These are phyloP conservation scores for Drosophila willistoni DNA, from an alignment of 1,140 invertebrate genomes.

Conservation along the genomic window DNA sequence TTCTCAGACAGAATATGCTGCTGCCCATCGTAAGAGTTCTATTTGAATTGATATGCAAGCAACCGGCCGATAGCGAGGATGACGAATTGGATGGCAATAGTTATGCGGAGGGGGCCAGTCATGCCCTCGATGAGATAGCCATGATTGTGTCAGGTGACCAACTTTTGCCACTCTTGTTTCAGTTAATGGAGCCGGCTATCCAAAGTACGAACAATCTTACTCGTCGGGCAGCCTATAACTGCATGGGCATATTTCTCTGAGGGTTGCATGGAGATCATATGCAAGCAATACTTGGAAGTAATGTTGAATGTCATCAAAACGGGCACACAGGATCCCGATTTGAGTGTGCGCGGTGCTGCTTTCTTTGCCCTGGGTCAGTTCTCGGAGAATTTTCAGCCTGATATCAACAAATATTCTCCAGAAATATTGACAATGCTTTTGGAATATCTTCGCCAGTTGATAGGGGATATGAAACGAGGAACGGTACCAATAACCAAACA, in stretches of 20 bases:
- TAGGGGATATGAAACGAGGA: conserved; percentile 83
- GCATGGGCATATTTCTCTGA: conserved; percentile 90
- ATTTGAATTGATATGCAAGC: conserved; percentile 87
- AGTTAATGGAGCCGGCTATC: conserved; percentile 86
- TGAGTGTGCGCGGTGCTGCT: conserved; percentile 88
- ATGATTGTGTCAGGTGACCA: conserved; percentile 91
- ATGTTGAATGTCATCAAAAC: conserved; percentile 88
- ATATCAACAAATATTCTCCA: conserved; percentile 89
- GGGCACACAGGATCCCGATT: conserved; percentile 87
- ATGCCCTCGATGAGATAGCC: conserved; percentile 90
- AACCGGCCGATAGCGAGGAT: conserved; percentile 84
- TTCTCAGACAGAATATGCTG: conserved; percentile 89
- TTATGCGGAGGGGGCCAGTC: conserved; percentile 86
- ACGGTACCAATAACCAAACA: conserved; percentile 85
- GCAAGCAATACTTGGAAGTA: conserved; percentile 88
- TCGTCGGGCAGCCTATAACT: conserved; percentile 89
- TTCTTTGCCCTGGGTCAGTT: conserved; percentile 93
- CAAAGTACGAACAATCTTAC: conserved; percentile 85
- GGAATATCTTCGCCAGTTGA: conserved; percentile 87
- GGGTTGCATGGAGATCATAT: conserved; percentile 91
- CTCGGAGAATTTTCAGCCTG: conserved; percentile 90
- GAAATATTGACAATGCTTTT: conserved; percentile 90
- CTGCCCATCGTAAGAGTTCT: conserved; percentile 88
- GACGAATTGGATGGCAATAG: no score
- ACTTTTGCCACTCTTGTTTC: conserved; percentile 88